phyloP scores from a whole-genome alignment of 2,113 vertebrate genomes.

The Marcusenius ussheri region DNA sequence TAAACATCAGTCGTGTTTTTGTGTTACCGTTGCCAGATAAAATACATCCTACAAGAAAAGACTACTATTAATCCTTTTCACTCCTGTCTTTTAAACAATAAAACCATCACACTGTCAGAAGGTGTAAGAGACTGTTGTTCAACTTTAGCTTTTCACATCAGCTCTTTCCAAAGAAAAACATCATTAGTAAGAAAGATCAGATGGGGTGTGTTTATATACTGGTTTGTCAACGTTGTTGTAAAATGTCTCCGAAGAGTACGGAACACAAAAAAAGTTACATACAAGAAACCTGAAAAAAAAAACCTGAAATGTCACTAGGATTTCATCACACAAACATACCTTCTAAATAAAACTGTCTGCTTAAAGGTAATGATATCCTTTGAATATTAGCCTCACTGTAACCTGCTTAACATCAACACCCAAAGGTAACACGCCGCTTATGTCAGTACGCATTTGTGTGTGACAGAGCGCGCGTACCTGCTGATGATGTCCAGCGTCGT shows the following conservation, averaged over 20 bases:
- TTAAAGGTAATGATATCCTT: background rate
- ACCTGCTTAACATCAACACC: background rate
- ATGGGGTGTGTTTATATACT: background rate
- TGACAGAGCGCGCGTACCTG: conserved; percentile 53
- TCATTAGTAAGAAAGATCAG: background rate
- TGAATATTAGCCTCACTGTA: background rate
- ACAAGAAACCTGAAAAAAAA: background rate
- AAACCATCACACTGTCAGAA: background rate
- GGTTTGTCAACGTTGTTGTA: background rate
- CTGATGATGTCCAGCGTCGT: conserved; percentile 76
- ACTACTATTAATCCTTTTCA: background rate
- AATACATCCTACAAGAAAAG: background rate
- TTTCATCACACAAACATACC: background rate
- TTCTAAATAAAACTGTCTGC: too few relatives aligned
- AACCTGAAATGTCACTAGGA: background rate
- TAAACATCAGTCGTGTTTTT: background rate
- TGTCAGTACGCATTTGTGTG: background rate
- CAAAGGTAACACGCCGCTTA: background rate
- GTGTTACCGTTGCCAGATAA: background rate
- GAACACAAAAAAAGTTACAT: background rate
- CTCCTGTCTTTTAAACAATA: background rate
- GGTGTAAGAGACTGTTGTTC: background rate
- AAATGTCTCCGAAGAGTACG: background rate
- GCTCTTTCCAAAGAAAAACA: background rate
- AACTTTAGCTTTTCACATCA: background rate